Conservation (phyloP, 2,797 vertebrate genomes). For the Pangasius macronema region DNA sequence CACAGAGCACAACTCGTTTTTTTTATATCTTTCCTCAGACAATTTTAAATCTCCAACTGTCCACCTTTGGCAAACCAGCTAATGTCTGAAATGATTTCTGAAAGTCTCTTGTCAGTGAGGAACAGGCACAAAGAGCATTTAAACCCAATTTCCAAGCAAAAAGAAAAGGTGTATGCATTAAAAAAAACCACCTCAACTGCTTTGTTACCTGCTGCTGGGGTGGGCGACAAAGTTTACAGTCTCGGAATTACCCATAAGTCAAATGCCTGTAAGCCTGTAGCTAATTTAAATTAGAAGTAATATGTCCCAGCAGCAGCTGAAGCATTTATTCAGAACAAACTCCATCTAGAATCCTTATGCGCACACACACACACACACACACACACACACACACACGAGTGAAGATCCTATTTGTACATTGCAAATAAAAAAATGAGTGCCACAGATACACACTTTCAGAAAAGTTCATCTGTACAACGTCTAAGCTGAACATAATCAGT, state of each 20-base stretch:
- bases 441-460: constrained; percentile 31
- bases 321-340: constrained; percentile 44
- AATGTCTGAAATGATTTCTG: constrained; percentile 18
- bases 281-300: constrained; percentile 16
- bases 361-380: not conserved
- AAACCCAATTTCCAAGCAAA: constrained; percentile 38
- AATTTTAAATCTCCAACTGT: not conserved
- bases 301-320: constrained; percentile 48
- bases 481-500: constrained; percentile 37
- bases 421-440: constrained; percentile 36
- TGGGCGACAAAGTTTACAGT: not conserved
- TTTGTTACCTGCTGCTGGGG: constrained; percentile 36
- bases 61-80: constrained; percentile 39
- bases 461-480: constrained; percentile 34
- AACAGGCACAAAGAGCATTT: constrained; percentile 34
- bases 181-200: constrained; percentile 34
- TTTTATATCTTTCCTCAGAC: not conserved
- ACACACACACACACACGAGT: constrained; percentile 2
- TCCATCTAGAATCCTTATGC: constrained; percentile 26
- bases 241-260: constrained; percentile 28
- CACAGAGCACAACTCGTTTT: not conserved
- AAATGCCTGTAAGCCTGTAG: constrained; percentile 37
- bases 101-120: constrained; percentile 16
- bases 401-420: constrained; percentile 34
- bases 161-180: not conserved